A percentile compares a stretch with the other conserved stretches of the same genome.
Conservation (phyloP, 2,888 invertebrate species). For the Phengaris arion region DNA sequence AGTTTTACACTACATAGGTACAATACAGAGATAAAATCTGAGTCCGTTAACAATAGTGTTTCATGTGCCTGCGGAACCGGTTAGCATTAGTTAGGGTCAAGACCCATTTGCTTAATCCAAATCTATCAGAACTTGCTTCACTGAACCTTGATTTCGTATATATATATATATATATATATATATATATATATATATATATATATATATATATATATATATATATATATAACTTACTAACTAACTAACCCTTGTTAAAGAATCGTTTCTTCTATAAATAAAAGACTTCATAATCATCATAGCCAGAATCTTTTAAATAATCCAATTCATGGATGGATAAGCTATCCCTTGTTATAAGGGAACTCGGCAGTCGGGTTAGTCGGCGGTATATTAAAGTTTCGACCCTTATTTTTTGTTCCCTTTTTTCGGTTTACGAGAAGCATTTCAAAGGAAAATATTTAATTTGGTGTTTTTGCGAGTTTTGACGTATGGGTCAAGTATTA, state of each 20-base stretch:
- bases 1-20: background rate
- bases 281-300: background rate
- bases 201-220: too few relatives aligned
- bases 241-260: background rate
- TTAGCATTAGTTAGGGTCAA: slow-evolving; percentile 26
- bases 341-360: slow-evolving; percentile 1
- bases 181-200: too few relatives aligned
- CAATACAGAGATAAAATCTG: background rate
- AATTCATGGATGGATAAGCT: background rate
- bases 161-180: too few relatives aligned
- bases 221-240: too few relatives aligned
- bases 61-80: slow-evolving; percentile 24
- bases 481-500: background rate
- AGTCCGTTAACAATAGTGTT: slow-evolving; percentile 5
- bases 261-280: background rate
- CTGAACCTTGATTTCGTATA: background rate
- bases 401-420: slow-evolving; percentile 5
- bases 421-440: background rate
- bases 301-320: background rate
- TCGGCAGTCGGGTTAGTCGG: background rate
- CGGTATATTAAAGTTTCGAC: background rate
- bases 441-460: background rate
- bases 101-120: slow-evolving; percentile 10
- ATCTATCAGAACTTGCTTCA: slow-evolving; percentile 17
- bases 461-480: background rate